These are phyloP conservation scores for Rhopalosiphum padi DNA, from an alignment of 1,140 invertebrate genomes.

Conservation along the genomic window DNA sequence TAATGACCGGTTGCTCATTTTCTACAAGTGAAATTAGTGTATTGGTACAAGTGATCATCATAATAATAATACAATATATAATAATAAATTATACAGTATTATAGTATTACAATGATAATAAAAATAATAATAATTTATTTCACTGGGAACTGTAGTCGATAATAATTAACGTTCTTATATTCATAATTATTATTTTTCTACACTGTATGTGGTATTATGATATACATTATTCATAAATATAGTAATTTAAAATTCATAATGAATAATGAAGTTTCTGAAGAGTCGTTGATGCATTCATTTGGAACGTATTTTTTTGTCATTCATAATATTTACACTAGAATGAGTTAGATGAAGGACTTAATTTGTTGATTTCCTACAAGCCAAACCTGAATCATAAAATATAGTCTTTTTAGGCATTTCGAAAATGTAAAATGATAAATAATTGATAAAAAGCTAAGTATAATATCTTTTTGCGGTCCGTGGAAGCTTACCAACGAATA, in stretches of 20 bases:
- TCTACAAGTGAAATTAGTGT: background rate
- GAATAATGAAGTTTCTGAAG: background rate
- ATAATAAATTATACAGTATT: too few relatives aligned
- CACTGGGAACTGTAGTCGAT: background rate
- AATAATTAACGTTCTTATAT: background rate
- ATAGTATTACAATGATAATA: background rate
- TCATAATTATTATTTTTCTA: background rate
- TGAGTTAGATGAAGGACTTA: background rate
- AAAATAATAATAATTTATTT: background rate
- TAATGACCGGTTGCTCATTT: background rate
- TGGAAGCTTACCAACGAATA: background rate
- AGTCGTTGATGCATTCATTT: conserved; percentile 1
- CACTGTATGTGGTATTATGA: background rate
- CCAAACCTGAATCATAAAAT: background rate
- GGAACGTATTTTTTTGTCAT: conserved; percentile 10
- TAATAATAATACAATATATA: background rate
- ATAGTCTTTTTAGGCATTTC: background rate
- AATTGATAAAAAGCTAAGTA: background rate
- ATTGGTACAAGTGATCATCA: background rate
- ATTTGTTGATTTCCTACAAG: background rate
- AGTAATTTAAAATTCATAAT: background rate
- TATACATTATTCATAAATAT: conserved; percentile 19
- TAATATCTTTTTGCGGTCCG: background rate
- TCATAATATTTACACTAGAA: conserved; percentile 18
- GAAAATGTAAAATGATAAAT: background rate